A percentile compares a stretch with the other conserved stretches of the same genome.
These are phyloP conservation scores for Azorinus chamasolen DNA, from an alignment of 2,888 invertebrate genomes.

Conservation along the genomic window DNA sequence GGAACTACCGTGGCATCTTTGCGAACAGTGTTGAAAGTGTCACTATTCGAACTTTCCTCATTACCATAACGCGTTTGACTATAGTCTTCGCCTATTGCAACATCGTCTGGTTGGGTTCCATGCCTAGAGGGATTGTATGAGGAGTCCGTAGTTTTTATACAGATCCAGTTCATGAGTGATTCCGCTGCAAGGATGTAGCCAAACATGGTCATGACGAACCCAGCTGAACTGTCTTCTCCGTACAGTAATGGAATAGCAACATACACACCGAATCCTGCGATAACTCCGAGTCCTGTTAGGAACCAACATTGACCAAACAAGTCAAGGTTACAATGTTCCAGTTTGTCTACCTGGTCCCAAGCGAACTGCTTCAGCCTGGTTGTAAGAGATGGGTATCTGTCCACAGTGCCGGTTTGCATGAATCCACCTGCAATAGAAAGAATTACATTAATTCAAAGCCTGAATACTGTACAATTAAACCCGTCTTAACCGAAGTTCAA, in stretches of 20 bases:
- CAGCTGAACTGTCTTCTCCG: slow-evolving; percentile 42
- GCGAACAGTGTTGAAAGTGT: background rate
- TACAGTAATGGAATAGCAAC: slow-evolving; percentile 76
- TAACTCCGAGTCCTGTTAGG: slow-evolving; percentile 61
- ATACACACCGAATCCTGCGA: slow-evolving; percentile 67
- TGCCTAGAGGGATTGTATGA: slow-evolving; percentile 69
- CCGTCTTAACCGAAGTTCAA: too few species aligned
- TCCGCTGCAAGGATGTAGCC: slow-evolving; percentile 74
- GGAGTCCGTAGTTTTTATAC: slow-evolving; percentile 75
- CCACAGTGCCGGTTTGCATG: too few species aligned
- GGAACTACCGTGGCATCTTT: slow-evolving; percentile 28
- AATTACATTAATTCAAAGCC: too few species aligned
- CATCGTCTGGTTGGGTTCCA: slow-evolving; percentile 53
- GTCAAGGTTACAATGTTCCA: too few species aligned
- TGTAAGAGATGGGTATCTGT: too few species aligned
- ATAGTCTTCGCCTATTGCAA: slow-evolving; percentile 42
- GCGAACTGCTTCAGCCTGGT: too few species aligned
- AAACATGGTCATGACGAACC: background rate
- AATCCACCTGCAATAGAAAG: too few species aligned
- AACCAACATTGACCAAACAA: slow-evolving; percentile 32
- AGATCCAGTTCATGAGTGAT: slow-evolving; percentile 80
- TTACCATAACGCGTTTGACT: slow-evolving; percentile 6
- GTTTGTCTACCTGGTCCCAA: too few species aligned
- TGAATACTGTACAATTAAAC: too few species aligned
- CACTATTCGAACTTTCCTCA: background rate